Conservation (phyloP, 2,113 vertebrate species). For the Leiothrix lutea region DNA sequence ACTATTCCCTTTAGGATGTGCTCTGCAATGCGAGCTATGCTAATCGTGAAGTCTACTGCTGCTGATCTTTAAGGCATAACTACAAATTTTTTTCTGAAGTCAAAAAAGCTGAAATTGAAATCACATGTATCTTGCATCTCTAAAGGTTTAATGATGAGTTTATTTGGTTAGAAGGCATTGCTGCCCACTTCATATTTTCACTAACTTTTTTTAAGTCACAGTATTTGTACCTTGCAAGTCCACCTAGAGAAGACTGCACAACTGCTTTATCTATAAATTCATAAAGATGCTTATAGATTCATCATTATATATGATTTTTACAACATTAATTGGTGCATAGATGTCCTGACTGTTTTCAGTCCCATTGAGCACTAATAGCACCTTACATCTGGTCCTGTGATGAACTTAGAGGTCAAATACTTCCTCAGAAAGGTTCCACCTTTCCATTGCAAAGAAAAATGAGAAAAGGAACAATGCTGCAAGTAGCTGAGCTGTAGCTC, state of each 20-base stretch:
- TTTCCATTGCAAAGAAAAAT: neutral
- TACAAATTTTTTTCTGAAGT: neutral
- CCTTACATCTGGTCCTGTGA: neutral
- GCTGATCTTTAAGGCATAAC: neutral
- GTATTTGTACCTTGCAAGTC: neutral
- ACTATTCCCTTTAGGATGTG: neutral
- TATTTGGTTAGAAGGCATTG: neutral
- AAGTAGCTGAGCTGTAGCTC: neutral
- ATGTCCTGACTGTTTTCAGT: neutral
- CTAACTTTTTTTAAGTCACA: neutral
- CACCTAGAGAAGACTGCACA: neutral
- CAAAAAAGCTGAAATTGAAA: neutral
- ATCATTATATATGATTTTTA: neutral
- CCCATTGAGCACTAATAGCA: neutral
- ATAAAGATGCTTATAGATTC: neutral
- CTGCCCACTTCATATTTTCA: neutral
- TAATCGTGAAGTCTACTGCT: neutral
- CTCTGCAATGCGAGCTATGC: neutral
- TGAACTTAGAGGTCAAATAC: neutral
- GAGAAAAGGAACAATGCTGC: neutral
- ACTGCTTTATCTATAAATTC: neutral
- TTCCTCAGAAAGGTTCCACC: neutral
- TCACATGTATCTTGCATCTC: neutral
- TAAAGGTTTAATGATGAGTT: neutral
- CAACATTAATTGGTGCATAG: neutral